These are phyloP conservation scores for Encarsia formosa DNA, from an alignment of 2,888 invertebrate genomes.

Conservation along the genomic window DNA sequence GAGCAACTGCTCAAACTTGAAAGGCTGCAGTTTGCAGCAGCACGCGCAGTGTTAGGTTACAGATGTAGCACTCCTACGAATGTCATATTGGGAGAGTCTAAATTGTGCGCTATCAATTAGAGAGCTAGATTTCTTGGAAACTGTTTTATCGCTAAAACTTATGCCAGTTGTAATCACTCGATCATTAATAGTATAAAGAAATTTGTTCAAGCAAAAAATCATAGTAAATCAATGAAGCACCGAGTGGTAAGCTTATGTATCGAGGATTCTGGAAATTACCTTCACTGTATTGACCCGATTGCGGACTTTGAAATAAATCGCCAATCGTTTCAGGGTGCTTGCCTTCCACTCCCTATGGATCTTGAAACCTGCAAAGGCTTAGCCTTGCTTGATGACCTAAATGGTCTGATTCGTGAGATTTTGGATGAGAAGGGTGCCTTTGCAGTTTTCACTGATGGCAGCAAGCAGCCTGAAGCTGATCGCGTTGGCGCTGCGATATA, in stretches of 20 bases:
- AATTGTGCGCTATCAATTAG: too few relatives aligned
- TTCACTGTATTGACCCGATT: too few relatives aligned
- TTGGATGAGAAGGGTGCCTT: neutral
- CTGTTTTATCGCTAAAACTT: too few relatives aligned
- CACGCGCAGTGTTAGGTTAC: slow-evolving; percentile 4
- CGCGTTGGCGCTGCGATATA: neutral
- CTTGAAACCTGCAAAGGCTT: neutral
- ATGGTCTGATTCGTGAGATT: neutral
- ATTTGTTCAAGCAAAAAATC: too few relatives aligned
- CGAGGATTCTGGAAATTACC: too few relatives aligned
- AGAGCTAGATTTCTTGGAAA: too few relatives aligned
- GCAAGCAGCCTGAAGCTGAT: neutral
- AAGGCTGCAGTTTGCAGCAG: slow-evolving; percentile 1
- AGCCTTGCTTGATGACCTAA: neutral
- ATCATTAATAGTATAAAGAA: too few relatives aligned
- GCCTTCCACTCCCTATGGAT: neutral
- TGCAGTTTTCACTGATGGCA: neutral
- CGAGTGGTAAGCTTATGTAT: too few relatives aligned
- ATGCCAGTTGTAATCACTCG: too few relatives aligned
- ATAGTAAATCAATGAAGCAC: too few relatives aligned
- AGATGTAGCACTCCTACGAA: slow-evolving; percentile 11
- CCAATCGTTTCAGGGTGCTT: neutral
- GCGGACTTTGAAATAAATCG: neutral
- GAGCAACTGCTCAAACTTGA: neutral
- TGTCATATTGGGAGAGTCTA: slow-evolving; percentile 12